Evolutionary conservation across 64 coral and sea anemone species (phyloP), one percentile per base, ranked within the genome.

Genomic region (Montipora cactus): DNA sequence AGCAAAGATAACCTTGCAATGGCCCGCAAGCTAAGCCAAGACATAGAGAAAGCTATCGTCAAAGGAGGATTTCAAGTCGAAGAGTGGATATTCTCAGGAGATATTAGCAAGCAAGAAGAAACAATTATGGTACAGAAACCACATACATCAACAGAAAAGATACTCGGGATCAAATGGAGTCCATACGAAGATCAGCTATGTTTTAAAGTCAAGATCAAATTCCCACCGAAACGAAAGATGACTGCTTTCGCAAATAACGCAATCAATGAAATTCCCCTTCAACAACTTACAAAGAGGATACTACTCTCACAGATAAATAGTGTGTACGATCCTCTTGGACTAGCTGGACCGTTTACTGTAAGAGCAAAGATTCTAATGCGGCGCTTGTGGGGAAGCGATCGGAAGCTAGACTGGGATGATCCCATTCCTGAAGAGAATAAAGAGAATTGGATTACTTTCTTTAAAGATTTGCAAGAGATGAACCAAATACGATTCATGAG

Each of bases 361-460:
- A 58, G 85, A 81, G 85, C 86, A 20, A 94, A 94, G 45, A 94
- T 89, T 59, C 64, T 89, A 71, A 72, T 94, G 84, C 76, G 92
- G 50, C 76, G 72, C 21, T 74, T 94, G 79, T 94, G 77, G 92
- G 79, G 55, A 67, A 52, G 22, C 8, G 68, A 89, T 37, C 59
- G 3, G 75, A 76, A 88, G n/a, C 91, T 93, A 15, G 75, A 75
- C 59, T 93, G 91, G 91, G 88, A 90, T 59, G 88, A 89, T 47
- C 71, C 75, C 74, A 77, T 89, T 53, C 58, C 87, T 55, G 87
- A 89, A 66, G 74, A 75, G 57, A 79, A 90, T 59, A 47, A 44
- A 46, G 44, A 49, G 59, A 77, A 79, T 47, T 90, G 88, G 88
- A 44, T 84, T 47, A 44, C 57, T 15, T 76, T 92, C 47, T 84